Conservation (phyloP, 1,140 invertebrate species). For the Battus philenor region DNA sequence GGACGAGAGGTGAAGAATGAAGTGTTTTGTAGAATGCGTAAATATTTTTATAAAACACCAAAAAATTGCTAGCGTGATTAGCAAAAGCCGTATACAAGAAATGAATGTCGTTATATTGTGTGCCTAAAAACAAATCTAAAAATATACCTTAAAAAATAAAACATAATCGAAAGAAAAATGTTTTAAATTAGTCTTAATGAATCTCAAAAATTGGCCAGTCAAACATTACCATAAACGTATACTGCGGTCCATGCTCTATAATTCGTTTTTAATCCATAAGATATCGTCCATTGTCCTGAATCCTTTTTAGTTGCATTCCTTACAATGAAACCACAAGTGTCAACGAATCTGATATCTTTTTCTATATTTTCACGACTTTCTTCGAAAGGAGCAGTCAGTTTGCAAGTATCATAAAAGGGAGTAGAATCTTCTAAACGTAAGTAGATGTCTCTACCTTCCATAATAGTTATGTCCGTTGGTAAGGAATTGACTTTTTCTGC, state of each 20-base stretch:
- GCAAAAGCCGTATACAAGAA: no score
- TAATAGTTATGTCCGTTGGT: constrained; percentile 30
- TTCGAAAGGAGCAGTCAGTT: constrained; percentile 33
- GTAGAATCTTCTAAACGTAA: constrained; percentile 36
- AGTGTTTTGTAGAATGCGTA: no score
- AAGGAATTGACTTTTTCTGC: constrained; percentile 38
- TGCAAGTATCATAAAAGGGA: constrained; percentile 34
- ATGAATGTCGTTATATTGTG: no score
- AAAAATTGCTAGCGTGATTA: no score
- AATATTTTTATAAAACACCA: no score
- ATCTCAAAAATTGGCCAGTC: no score
- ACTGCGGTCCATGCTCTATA: constrained; percentile 37
- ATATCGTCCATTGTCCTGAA: constrained; percentile 44
- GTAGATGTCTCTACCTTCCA: constrained; percentile 42
- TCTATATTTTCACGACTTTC: constrained; percentile 17
- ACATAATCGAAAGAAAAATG: no score
- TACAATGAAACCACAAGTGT: constrained; percentile 39
- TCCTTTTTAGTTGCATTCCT: constrained; percentile 22
- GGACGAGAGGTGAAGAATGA: no score
- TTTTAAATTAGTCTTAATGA: constrained; percentile 7
- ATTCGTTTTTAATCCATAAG: constrained; percentile 34
- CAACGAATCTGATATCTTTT: constrained; percentile 17
- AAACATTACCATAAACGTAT: constrained; percentile 44
- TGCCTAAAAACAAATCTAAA: no score
- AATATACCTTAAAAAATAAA: no score